A percentile compares a stretch with the other conserved stretches of the same genome.
These are phyloP conservation scores for Acleris emargana DNA, from an alignment of 2,888 invertebrate genomes.

Conservation along the genomic window DNA sequence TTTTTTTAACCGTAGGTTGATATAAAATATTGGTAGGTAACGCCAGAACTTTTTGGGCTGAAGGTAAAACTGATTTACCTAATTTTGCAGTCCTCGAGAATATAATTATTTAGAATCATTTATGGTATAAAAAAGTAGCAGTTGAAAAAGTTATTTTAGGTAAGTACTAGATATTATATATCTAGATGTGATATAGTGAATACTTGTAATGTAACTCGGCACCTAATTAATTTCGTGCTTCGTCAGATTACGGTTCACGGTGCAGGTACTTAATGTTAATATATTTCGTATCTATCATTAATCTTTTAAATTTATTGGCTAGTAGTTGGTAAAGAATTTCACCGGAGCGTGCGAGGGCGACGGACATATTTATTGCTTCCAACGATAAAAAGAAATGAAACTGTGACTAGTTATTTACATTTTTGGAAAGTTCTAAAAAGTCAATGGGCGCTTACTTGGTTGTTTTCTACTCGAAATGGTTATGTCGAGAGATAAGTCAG, in stretches of 20 bases:
- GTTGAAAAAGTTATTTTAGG: too few species aligned
- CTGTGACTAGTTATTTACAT: constrained; percentile 62
- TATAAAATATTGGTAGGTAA: too few species aligned
- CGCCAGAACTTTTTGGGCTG: too few species aligned
- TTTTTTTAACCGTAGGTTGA: background rate
- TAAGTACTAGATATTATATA: too few species aligned
- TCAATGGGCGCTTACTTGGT: constrained; percentile 52
- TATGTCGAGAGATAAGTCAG: constrained; percentile 58
- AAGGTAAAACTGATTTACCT: too few species aligned
- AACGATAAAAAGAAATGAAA: constrained; percentile 66
- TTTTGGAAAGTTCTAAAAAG: constrained; percentile 58
- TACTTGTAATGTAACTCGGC: constrained; percentile 55
- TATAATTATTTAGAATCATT: too few species aligned
- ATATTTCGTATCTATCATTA: constrained; percentile 75
- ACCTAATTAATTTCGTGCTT: constrained; percentile 68
- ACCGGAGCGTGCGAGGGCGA: constrained; percentile 66
- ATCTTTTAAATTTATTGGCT: constrained; percentile 76
- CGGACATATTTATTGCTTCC: constrained; percentile 71
- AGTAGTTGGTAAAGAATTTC: constrained; percentile 63
- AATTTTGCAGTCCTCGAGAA: too few species aligned
- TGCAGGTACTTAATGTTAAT: constrained; percentile 72
- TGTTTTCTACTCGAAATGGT: constrained; percentile 51
- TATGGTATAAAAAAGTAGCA: too few species aligned
- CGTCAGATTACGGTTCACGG: constrained; percentile 73
- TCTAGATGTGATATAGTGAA: constrained; percentile 48